These are phyloP conservation scores for Opisthocomus hoazin DNA, from an alignment of 2,113 vertebrate genomes.

Conservation along the genomic window DNA sequence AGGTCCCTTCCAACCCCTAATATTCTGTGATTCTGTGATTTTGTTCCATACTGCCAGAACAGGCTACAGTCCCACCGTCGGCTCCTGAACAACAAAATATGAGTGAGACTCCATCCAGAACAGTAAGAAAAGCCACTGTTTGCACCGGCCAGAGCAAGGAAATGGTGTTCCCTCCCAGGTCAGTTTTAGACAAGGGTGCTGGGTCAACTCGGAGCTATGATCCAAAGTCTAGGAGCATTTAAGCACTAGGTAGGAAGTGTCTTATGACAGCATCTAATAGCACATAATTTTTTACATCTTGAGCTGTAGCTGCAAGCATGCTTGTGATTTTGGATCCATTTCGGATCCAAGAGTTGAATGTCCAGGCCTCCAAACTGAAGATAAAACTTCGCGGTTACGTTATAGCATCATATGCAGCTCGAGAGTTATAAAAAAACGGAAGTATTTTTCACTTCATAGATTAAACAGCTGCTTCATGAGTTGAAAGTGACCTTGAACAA, in stretches of 20 bases:
- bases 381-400: not conserved
- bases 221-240: not conserved
- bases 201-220: not conserved
- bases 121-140: not conserved
- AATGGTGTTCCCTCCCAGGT: not conserved
- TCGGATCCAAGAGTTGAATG: not conserved
- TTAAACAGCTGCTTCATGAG: not conserved
- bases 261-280: not conserved
- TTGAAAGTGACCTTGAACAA: not conserved
- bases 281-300: not conserved
- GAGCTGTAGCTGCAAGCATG: not conserved
- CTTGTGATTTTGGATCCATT: not conserved
- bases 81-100: not conserved
- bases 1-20: too few species aligned
- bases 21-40: too few species aligned
- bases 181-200: not conserved
- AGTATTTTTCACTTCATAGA: not conserved
- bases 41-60: not conserved
- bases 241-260: not conserved
- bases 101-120: not conserved
- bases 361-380: not conserved
- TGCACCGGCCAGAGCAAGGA: not conserved
- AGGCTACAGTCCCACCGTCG: too few species aligned
- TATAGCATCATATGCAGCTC: not conserved
- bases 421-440: not conserved